Evolutionary conservation across 37 sponge, comb jelly and placozoan species (phyloP).

Genomic region (Tethya wilhelma): DNA sequence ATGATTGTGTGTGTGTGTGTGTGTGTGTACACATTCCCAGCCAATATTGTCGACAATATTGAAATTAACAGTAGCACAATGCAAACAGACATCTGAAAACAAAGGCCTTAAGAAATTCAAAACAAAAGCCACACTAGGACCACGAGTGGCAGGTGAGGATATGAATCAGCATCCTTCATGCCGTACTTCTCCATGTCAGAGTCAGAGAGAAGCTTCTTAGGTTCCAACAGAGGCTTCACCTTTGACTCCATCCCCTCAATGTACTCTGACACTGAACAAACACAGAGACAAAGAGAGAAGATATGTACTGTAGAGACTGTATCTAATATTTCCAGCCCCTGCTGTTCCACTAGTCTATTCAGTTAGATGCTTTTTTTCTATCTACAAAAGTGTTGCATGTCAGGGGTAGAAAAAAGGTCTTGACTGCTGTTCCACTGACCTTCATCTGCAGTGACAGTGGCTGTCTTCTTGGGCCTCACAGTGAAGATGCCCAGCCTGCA

Average conservation of each 20-base stretch:
- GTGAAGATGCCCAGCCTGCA: slow-evolving; percentile 90
- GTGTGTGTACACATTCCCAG: too few species aligned
- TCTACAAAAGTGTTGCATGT: too few species aligned
- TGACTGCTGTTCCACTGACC: slow-evolving; percentile 34
- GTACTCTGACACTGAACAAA: slow-evolving; percentile 52
- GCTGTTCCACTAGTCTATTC: too few species aligned
- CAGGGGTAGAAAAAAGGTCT: background rate
- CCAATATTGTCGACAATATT: too few species aligned
- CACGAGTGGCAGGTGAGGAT: slow-evolving; percentile 54
- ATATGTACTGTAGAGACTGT: background rate
- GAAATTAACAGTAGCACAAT: too few species aligned
- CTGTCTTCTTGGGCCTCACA: slow-evolving; percentile 10
- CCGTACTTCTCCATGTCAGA: slow-evolving; percentile 78
- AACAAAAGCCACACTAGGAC: too few species aligned
- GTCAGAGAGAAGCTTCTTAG: slow-evolving; percentile 35
- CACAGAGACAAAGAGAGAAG: background rate
- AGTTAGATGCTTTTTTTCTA: too few species aligned
- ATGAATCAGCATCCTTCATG: slow-evolving; percentile 73
- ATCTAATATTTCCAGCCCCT: too few species aligned
- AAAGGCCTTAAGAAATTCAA: too few species aligned
- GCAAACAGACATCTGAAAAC: too few species aligned
- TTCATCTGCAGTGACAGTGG: slow-evolving; percentile 52
- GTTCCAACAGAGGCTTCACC: slow-evolving; percentile 47
- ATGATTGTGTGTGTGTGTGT: too few species aligned
- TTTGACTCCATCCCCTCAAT: slow-evolving; percentile 37